Evolutionary conservation across 2,888 invertebrate species (phyloP), one percentile per base, ranked within the genome.

Genomic region (Heliconius sara): DNA sequence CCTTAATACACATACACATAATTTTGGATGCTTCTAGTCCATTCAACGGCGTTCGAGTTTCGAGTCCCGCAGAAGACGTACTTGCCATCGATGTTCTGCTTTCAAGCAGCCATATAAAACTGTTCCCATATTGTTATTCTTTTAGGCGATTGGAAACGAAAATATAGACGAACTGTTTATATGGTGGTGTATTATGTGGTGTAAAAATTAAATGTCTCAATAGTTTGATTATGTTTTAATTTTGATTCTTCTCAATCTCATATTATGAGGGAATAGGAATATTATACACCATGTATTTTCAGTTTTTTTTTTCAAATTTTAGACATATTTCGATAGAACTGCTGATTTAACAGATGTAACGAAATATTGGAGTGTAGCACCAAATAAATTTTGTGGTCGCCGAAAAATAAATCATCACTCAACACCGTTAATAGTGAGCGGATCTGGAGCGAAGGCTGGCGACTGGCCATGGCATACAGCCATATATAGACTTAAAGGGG

Each of bases 401-500:
- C 76, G 82, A 27, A 78, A 34, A 63, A 34, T 80, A 87, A 77
- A 84, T 89, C 0, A 80, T 81, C 1, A 88, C 88, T 63, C 89
- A 87, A 90, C 88, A 0, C 89, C 87, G 65, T 84, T 92, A 5
- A 90, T 93, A 60, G 90, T 91, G 0, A 87, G 87, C 65, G 92
- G 91, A 0, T 79, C 84, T 12, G 84, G 87, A 0, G 89, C 91
- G 0, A 88, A 89, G 52, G 87, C 90, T 4, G 93, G 93, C 9
- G 91, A 93, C 79, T 93, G 91, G 91, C 92, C 93, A 0, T 93
- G 93, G 92, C 93, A 93, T 84, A 88, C 85, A 0, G 93, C 92
- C 0, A 79, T 93, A 47, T 89, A 89, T 63, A 86, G 86, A 72
- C 74, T 88, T 1, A 83, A 88, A 7, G 84, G 85, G 25, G 79